Conservation (phyloP, 2,888 invertebrate species). For the Cantharis lateralis region DNA sequence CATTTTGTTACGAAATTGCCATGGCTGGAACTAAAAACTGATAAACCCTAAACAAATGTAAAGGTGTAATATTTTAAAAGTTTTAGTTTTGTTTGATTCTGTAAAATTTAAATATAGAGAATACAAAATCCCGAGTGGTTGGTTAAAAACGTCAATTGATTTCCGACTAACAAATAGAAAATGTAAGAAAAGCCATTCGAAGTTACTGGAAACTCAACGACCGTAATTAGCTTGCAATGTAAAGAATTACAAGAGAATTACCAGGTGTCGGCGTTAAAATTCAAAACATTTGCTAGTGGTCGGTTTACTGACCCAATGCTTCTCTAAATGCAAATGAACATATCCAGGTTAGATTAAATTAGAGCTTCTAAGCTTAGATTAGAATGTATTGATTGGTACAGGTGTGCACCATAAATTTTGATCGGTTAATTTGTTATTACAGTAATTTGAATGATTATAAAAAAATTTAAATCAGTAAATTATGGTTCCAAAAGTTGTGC, state of each 20-base stretch:
- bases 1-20: not conserved
- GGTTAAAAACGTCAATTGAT: too few relatives aligned
- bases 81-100: too few relatives aligned
- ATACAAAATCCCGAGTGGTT: too few relatives aligned
- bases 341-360: not conserved
- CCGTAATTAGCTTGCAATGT: not conserved
- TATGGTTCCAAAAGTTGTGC: not conserved
- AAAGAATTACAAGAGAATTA: not conserved
- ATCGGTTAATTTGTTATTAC: too few relatives aligned
- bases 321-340: not conserved
- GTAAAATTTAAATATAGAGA: too few relatives aligned
- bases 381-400: not conserved
- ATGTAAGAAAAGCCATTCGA: too few relatives aligned
- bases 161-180: too few relatives aligned
- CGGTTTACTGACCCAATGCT: not conserved
- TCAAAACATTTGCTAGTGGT: not conserved
- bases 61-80: too few relatives aligned
- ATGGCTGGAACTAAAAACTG: not conserved
- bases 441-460: not conserved
- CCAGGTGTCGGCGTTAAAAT: not conserved
- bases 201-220: not conserved
- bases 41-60: too few relatives aligned
- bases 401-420: not conserved
- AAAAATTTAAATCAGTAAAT: not conserved
- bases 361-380: not conserved